Conservation (phyloP, 2,888 invertebrate genomes). For the Drosophila suboccidentalis region DNA sequence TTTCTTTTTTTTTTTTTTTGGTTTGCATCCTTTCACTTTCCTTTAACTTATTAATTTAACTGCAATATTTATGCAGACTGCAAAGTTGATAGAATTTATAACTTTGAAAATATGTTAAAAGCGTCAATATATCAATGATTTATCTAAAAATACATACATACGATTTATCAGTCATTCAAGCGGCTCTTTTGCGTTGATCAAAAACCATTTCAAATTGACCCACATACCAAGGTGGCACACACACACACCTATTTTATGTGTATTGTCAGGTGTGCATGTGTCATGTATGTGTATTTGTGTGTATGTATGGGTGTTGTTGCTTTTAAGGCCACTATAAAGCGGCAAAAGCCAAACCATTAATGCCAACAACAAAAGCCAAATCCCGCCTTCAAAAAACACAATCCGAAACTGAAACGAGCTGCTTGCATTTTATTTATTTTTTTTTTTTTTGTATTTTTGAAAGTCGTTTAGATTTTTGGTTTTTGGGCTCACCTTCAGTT, state of each 20-base stretch:
- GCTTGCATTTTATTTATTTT: conserved; percentile 54
- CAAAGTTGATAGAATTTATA: not conserved
- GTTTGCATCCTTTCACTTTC: conserved; percentile 23
- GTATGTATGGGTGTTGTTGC: conserved; percentile 44
- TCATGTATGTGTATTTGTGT: conserved; percentile 30
- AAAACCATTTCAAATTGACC: conserved; percentile 77
- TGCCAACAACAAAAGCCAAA: conserved; percentile 51
- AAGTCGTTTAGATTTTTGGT: conserved; percentile 67
- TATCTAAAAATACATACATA: not conserved
- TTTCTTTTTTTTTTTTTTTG: no score
- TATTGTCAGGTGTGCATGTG: conserved; percentile 62
- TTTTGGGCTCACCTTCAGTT: conserved; percentile 50
- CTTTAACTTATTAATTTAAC: not conserved
- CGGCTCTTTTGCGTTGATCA: conserved; percentile 63
- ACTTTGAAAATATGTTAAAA: conserved; percentile 7
- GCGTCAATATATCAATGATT: conserved; percentile 24
- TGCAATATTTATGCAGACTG: not conserved
- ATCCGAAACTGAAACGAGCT: conserved; percentile 59
- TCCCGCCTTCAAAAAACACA: conserved; percentile 21
- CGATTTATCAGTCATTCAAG: conserved; percentile 49
- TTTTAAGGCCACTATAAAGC: conserved; percentile 64
- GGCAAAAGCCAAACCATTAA: conserved; percentile 43
- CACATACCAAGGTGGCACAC: conserved; percentile 78
- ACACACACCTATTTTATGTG: conserved; percentile 19
- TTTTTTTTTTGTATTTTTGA: conserved; percentile 56